Base-by-base conservation (phyloP, 2,797 vertebrate genomes). In the Takifugu ocellatus region DNA sequence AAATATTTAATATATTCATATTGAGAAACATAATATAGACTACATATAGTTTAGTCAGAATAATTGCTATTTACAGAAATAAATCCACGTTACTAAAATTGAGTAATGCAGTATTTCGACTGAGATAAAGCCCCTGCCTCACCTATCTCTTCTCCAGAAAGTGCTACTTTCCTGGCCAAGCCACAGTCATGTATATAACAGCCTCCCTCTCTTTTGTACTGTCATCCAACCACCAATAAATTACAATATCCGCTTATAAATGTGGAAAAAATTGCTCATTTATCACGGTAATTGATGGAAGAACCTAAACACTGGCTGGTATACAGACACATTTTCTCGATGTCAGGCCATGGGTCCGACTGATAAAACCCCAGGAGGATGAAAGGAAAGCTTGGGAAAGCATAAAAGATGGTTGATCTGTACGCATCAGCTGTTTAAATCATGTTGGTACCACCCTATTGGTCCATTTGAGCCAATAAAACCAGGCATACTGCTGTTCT, bases 381-480 rank as follows among this genome's bases (percentile, higher is more conserved):
- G 11, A 43, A 50, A 3, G 14, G 0, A 25, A 25, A 36, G 5
- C 27, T 49, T n/a, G 59, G 57, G 54, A 56, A 68, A 66, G 33
- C 31, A 54, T 27, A 21, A n/a, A 11, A 12, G 21, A 25, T 14
- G 47, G 11, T 64, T 64, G 26, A 43, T 25, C 43, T 56, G 44
- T 51, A 29, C 45, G 25, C 50, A 74, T 75, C 75, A 77, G 82
- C 75, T 51, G 66, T 56, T 79, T 66, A 75, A 75, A 61, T 8
- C 64, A 68, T 55, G 61, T 68, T 59, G 67, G 70, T 33, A 77
- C 36, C 36, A 39, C 36, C 36, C 36, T 39, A 12, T 39, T 3
- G 14, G 36, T 39, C 36, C 36, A 39, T 10, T 39, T 10, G 36
- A 39, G 36, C 36, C 36, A 3, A 4, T 39, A 39, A 14, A 39